These are phyloP conservation scores for Notolabrus celidotus DNA, from an alignment of 2,797 vertebrate genomes.

Conservation along the genomic window DNA sequence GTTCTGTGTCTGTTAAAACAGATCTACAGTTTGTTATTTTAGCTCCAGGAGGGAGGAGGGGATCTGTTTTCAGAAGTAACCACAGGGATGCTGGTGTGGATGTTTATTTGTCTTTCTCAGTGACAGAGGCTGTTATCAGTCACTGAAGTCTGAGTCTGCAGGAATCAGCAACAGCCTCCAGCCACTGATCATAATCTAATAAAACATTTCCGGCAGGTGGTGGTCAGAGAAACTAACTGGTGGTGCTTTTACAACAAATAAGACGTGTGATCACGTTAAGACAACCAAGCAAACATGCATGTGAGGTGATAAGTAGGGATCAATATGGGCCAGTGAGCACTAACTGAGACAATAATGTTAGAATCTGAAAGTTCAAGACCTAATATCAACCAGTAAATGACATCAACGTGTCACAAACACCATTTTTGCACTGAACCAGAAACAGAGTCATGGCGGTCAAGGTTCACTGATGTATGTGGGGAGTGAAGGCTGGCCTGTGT, in stretches of 20 bases:
- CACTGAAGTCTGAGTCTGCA: constrained; percentile 44
- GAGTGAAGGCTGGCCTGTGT: too few relatives aligned
- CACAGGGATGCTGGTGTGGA: constrained; percentile 53
- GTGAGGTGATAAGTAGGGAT: constrained; percentile 10
- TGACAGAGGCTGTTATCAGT: constrained; percentile 75
- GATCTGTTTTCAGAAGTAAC: constrained; percentile 75
- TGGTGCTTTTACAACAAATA: constrained; percentile 25
- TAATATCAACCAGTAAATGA: too few relatives aligned
- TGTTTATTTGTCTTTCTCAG: constrained; percentile 80
- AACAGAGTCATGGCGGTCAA: too few relatives aligned
- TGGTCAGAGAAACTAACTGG: constrained; percentile 10
- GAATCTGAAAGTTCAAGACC: too few relatives aligned
- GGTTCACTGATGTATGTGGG: too few relatives aligned
- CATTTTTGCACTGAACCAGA: too few relatives aligned
- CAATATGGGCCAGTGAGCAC: background rate
- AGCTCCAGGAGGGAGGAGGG: constrained; percentile 59
- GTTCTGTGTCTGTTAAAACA: constrained; percentile 72
- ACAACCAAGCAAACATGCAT: constrained; percentile 15
- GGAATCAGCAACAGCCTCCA: constrained; percentile 52
- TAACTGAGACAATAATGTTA: too few relatives aligned
- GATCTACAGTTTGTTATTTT: constrained; percentile 75
- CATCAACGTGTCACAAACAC: too few relatives aligned
- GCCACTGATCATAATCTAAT: constrained; percentile 63
- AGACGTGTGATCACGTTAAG: constrained; percentile 25
- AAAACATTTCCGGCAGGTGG: constrained; percentile 55